Evolutionary conservation across 2,113 vertebrate genomes (phyloP).

Genomic region (Phocoena phocoena): DNA sequence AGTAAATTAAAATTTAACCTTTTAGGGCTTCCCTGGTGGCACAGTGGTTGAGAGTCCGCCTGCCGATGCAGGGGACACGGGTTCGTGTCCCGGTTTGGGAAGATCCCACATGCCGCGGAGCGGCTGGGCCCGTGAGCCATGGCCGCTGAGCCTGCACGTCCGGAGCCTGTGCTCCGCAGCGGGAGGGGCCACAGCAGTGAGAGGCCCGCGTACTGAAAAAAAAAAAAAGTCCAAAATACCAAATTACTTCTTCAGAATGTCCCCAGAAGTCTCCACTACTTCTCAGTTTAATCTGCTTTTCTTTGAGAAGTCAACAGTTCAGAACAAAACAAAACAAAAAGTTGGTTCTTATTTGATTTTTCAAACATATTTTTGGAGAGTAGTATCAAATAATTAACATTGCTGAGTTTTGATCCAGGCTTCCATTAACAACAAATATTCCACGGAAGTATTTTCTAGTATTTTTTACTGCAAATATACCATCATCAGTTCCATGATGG

Average conservation of each 20-base stretch:
- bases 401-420: not conserved
- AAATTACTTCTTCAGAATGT: not conserved
- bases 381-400: not conserved
- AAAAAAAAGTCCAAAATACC: not conserved
- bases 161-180: no score
- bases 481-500: not conserved
- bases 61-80: no score
- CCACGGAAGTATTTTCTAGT: not conserved
- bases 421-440: not conserved
- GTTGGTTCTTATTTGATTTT: not conserved
- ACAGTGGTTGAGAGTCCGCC: no score
- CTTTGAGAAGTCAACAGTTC: not conserved
- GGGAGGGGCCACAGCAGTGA: no score
- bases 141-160: no score
- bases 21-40: no score
- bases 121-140: no score
- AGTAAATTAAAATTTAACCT: not conserved
- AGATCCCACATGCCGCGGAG: no score
- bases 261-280: not conserved
- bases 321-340: conserved; percentile 40
- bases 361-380: not conserved
- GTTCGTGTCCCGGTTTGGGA: no score
- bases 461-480: not conserved
- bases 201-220: no score
- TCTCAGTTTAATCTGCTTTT: conserved; percentile 1